Evolutionary conservation across 2,888 invertebrate species (phyloP).

Genomic region (Drosophila tripunctata): DNA sequence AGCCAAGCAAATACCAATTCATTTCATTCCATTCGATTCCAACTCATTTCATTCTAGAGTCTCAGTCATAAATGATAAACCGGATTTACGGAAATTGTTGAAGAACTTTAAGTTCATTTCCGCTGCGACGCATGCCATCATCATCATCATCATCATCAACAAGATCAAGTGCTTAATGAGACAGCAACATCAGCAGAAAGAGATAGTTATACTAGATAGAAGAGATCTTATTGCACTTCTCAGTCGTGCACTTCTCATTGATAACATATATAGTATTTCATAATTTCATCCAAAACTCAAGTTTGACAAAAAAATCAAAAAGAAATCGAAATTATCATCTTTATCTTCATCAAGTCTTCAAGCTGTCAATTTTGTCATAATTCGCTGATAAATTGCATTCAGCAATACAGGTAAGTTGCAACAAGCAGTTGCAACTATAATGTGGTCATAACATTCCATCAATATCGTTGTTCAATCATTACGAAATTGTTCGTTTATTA

Average conservation of each 20-base stretch:
- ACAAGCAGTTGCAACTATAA: neutral
- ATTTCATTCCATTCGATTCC: neutral
- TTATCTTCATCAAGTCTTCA: slow-evolving; percentile 7
- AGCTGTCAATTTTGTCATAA: slow-evolving; percentile 18
- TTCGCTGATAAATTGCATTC: slow-evolving; percentile 5
- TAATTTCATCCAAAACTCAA: slow-evolving; percentile 17
- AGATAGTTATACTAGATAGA: neutral
- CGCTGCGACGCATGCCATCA: slow-evolving; percentile 38
- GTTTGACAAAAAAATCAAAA: slow-evolving; percentile 13
- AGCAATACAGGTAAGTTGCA: neutral
- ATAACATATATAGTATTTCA: slow-evolving; percentile 23
- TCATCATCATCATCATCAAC: slow-evolving; percentile 12
- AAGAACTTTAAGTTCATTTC: slow-evolving; percentile 28
- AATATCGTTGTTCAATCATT: no score
- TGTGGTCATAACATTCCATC: no score
- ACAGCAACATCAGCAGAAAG: neutral
- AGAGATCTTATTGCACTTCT: neutral
- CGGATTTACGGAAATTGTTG: slow-evolving; percentile 58
- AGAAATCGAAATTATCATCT: slow-evolving; percentile 3
- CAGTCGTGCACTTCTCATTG: neutral
- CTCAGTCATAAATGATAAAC: slow-evolving; percentile 36
- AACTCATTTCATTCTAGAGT: slow-evolving; percentile 1
- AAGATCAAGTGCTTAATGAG: neutral
- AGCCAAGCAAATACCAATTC: neutral
- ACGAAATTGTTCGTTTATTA: no score